Conservation (phyloP, 2,888 invertebrate species). For the Tiliacea aurago region DNA sequence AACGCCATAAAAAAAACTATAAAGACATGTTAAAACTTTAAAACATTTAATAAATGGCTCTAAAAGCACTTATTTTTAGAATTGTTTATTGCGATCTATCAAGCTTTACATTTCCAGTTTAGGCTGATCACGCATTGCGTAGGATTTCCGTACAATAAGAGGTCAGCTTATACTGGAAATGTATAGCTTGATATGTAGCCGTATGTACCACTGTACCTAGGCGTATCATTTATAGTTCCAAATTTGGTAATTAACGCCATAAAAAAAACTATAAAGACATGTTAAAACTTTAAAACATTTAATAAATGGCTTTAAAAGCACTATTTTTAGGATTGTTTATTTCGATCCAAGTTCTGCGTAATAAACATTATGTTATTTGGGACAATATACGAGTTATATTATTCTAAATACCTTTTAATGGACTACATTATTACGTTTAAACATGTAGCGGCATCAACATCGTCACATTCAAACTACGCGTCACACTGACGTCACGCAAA, state of each 20-base stretch:
- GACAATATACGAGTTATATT: conserved; percentile 2
- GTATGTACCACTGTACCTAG: not conserved
- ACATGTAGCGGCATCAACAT: too few relatives aligned
- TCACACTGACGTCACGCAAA: too few relatives aligned
- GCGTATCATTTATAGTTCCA: not conserved
- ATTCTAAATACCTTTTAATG: not conserved
- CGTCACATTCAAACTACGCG: too few relatives aligned
- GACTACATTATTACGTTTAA: not conserved
- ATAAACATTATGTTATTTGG: conserved; percentile 19
- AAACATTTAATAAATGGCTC: not conserved
- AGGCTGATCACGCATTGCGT: too few relatives aligned
- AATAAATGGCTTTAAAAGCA: not conserved
- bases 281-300: not conserved
- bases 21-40: not conserved
- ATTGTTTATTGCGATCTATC: too few relatives aligned
- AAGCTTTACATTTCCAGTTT: too few relatives aligned
- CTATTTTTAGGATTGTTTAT: conserved; percentile 16
- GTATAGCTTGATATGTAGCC: too few relatives aligned
- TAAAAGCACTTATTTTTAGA: conserved; percentile 12
- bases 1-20: not conserved
- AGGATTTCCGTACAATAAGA: too few relatives aligned
- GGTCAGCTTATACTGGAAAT: too few relatives aligned
- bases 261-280: not conserved
- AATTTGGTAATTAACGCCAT: not conserved
- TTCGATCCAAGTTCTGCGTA: conserved; percentile 19